Conservation (phyloP, 1,140 invertebrate genomes). For the Drosophila parvula region DNA sequence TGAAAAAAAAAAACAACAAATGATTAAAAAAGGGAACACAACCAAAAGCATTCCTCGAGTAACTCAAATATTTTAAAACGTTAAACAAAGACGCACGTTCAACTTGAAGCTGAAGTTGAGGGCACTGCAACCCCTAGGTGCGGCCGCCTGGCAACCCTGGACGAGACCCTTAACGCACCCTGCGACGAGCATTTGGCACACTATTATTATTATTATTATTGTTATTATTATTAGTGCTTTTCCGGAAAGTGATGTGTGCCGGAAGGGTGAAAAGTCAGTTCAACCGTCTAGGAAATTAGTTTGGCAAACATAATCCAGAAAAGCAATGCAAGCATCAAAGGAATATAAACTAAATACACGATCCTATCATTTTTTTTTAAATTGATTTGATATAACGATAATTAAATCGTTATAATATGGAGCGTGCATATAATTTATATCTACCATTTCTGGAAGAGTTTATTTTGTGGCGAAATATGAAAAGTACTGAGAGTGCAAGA, state of each 20-base stretch:
- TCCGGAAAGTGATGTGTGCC: not conserved
- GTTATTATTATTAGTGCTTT: conserved; percentile 58
- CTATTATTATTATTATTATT: conserved; percentile 70
- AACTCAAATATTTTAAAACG: conserved; percentile 70
- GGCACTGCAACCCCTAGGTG: conserved; percentile 33
- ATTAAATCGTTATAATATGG: not conserved
- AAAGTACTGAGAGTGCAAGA: not conserved
- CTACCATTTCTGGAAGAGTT: no score
- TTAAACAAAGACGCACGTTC: conserved; percentile 52
- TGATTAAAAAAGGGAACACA: conserved; percentile 64
- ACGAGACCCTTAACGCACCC: not conserved
- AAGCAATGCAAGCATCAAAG: not conserved
- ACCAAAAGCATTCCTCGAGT: conserved; percentile 62
- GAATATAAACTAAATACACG: not conserved
- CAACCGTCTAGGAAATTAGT: not conserved
- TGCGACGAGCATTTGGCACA: conserved; percentile 61
- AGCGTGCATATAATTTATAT: no score
- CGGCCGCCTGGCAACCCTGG: conserved; percentile 51
- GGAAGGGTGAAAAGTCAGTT: conserved; percentile 4
- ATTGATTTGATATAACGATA: not conserved
- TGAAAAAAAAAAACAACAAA: conserved; percentile 34
- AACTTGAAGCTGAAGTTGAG: conserved; percentile 22
- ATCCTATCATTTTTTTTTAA: no score
- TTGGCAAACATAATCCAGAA: not conserved
- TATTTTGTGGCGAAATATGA: not conserved